Evolutionary conservation across 2,888 invertebrate species (phyloP).

Genomic region (Dasysyrphus albostriatus): DNA sequence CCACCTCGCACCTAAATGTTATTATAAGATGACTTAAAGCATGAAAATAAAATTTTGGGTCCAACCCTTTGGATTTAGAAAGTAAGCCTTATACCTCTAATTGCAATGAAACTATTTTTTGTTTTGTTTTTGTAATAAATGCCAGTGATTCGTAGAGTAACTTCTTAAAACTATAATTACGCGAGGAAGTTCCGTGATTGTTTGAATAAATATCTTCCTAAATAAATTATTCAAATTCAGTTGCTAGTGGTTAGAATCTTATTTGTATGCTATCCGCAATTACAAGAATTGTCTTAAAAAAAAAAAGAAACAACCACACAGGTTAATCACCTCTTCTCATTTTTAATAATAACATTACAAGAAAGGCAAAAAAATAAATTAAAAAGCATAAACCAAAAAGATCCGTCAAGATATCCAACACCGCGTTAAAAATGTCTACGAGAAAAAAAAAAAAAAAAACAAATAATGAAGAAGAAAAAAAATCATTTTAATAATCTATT

Average conservation of each 20-base stretch:
- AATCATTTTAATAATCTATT: constrained; percentile 65
- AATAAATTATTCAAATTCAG: constrained; percentile 5
- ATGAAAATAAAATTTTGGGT: too few species aligned
- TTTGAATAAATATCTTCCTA: background rate
- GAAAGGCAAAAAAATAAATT: constrained; percentile 31
- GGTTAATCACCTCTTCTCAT: constrained; percentile 49
- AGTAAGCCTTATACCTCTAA: too few species aligned
- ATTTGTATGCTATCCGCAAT: background rate
- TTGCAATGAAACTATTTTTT: too few species aligned
- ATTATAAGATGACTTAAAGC: too few species aligned
- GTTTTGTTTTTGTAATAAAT: too few species aligned
- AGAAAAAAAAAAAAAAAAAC: constrained; percentile 8
- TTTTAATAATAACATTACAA: constrained; percentile 7
- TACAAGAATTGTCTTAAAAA: background rate
- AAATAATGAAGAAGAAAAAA: constrained; percentile 13
- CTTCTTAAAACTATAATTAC: background rate
- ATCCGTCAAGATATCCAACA: constrained; percentile 46
- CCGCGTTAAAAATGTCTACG: constrained; percentile 5
- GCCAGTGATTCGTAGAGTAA: background rate
- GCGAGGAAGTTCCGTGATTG: background rate
- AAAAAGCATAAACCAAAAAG: constrained; percentile 58
- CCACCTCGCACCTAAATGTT: too few species aligned
- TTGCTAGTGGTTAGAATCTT: background rate
- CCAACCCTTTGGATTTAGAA: too few species aligned
- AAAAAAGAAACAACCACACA: constrained; percentile 2